Conservation (phyloP, 2,888 invertebrate species). For the Ethmia dodecea region DNA sequence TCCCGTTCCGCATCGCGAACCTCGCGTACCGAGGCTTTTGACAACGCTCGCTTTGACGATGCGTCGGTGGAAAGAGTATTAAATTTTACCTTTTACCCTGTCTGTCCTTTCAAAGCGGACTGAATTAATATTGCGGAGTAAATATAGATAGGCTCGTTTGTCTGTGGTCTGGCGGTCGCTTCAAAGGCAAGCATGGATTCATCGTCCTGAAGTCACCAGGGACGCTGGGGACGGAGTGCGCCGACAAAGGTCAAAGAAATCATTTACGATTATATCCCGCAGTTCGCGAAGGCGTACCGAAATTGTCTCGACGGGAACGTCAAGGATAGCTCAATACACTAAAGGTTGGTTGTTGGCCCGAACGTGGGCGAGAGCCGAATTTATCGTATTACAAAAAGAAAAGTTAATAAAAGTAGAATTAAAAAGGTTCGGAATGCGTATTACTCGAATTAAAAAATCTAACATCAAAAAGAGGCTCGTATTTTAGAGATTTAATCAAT, state of each 20-base stretch:
- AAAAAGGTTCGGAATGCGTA: no score
- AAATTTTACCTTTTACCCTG: conserved; percentile 55
- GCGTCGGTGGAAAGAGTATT: conserved; percentile 51
- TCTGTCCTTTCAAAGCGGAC: conserved; percentile 51
- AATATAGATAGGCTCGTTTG: conserved; percentile 26
- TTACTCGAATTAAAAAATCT: no score
- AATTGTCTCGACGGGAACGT: conserved; percentile 52
- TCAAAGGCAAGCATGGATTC: conserved; percentile 45
- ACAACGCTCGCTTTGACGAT: conserved; percentile 68
- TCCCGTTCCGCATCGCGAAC: conserved; percentile 58
- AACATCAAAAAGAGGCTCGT: background rate
- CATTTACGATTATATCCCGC: conserved; percentile 44
- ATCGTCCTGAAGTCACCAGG: conserved; percentile 45
- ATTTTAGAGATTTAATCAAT: conserved; percentile 26
- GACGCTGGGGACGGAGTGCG: conserved; percentile 26
- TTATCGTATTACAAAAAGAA: background rate
- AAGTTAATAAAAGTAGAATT: no score
- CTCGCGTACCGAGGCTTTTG: conserved; percentile 62
- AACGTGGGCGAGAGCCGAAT: conserved; percentile 23
- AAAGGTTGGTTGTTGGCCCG: conserved; percentile 42
- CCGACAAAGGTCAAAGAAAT: conserved; percentile 59
- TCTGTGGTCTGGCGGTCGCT: conserved; percentile 35
- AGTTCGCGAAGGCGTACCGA: conserved; percentile 52
- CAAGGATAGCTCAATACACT: conserved; percentile 52
- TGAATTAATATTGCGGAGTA: conserved; percentile 53